Percentiles rank a stretch among this genome's conserved stretches.
Evolutionary conservation across 2,888 invertebrate species (phyloP).

Genomic region (Ochropleura plecta): DNA sequence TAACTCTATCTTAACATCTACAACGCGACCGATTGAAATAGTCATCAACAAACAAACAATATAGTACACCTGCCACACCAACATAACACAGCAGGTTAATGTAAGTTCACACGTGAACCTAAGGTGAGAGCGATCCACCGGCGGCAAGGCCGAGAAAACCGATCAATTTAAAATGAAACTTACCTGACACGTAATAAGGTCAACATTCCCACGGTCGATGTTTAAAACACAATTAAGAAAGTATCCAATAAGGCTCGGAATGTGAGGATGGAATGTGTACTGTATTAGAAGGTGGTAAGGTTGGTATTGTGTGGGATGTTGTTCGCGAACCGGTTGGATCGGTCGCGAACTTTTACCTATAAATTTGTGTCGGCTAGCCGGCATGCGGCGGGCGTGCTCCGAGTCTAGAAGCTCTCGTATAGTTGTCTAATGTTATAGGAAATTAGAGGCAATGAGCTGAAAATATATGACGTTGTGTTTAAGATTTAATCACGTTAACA

Average conservation of each 20-base stretch:
- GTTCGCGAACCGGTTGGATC: constrained; percentile 83
- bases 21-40: constrained; percentile 83
- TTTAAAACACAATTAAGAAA: constrained; percentile 89
- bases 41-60: constrained; percentile 76
- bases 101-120: constrained; percentile 89
- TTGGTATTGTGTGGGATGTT: constrained; percentile 72
- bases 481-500: background rate
- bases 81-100: constrained; percentile 86
- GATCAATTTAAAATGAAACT: constrained; percentile 81
- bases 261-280: constrained; percentile 75
- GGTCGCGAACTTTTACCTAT: constrained; percentile 91
- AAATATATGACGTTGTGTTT: constrained; percentile 29
- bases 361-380: constrained; percentile 89
- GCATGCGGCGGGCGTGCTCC: constrained; percentile 79
- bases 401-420: constrained; percentile 83
- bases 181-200: constrained; percentile 82
- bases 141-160: constrained; percentile 88
- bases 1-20: constrained; percentile 80
- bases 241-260: constrained; percentile 85
- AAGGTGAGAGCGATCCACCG: constrained; percentile 89
- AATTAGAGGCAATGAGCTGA: constrained; percentile 58
- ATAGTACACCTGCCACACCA: constrained; percentile 82
- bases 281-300: constrained; percentile 76
- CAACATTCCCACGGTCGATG: constrained; percentile 81
- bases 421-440: constrained; percentile 74